Base-by-base conservation (phyloP, 2,113 vertebrate species). In the Tretioscincus oriximinensis region DNA sequence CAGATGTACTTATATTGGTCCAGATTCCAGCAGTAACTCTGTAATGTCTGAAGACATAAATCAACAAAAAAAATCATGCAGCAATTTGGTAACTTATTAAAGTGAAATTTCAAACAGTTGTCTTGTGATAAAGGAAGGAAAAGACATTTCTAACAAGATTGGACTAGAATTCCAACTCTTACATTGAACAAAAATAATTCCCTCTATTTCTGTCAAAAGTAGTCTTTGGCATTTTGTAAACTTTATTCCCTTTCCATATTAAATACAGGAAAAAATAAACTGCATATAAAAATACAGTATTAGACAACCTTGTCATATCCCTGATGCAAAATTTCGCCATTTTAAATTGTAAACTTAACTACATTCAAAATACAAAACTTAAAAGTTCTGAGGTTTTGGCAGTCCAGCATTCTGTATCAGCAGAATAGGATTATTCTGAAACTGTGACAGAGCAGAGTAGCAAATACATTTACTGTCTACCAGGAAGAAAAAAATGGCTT, bases 401-500 rank as follows among this genome's bases (percentile, higher is more conserved):
- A 92, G 88, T 80, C 80, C 70, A 84, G 85, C 72, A 91, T 81
- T 90, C 68, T 29, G 81, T 47, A 41, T 80, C 82, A 94, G 90
- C 81, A 93, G 85, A 85, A 86, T 81, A 82, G 88, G 9, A 0
- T 84, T 87, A 90, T 80, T 89, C 90, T 77, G 86, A 88, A 86
- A 63, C 77, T 82, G 90, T 91, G 86, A 86, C 63, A 88, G n/a
- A 74, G 51, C 64, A 87, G 73, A 9, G 85, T 70, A 1, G 47
- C 84, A 64, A 74, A 91, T 63, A 81, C 86, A 84, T 79, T 87
- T 85, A 35, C 0, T 0, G 82, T 84, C 93, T 97, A 99, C 98
- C 98, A 99, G 82, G 97, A 98, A 72, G 98, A 96, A 89, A 99
- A 99, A 85, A 99, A 99, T 0, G 98, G 98, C 80, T 98, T 97